Percentiles rank a stretch among this genome's conserved stretches.
Evolutionary conservation across 2,888 invertebrate genomes (phyloP).

Genomic region (Pherbina coryleti): DNA sequence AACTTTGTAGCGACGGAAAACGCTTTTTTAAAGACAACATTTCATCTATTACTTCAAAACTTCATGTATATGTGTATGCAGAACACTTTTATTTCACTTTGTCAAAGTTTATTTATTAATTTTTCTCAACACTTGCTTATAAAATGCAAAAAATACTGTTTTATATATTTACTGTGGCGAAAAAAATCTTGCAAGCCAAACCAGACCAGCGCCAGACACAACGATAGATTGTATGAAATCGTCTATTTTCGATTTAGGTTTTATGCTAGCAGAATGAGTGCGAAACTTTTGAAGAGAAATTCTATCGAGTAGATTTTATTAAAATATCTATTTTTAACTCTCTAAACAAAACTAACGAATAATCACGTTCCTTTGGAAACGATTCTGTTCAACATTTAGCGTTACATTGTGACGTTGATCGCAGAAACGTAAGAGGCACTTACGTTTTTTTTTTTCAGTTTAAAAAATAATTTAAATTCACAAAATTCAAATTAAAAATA

Average conservation of each 20-base stretch:
- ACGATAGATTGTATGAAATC: conserved; percentile 16
- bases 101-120: neutral
- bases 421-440: no score
- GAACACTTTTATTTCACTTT: neutral
- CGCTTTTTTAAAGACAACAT: conserved; percentile 70
- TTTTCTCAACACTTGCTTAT: neutral
- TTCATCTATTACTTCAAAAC: conserved; percentile 21
- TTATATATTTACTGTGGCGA: neutral
- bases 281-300: neutral
- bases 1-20: conserved; percentile 72
- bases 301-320: neutral
- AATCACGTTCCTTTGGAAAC: neutral
- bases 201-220: conserved; percentile 35
- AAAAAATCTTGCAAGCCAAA: conserved; percentile 12
- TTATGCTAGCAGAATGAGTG: conserved; percentile 9
- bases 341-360: conserved; percentile 15
- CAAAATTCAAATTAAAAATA: no score
- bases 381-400: no score
- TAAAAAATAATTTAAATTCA: neutral
- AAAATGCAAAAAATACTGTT: neutral
- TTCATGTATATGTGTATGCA: neutral
- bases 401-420: no score
- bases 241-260: conserved; percentile 18
- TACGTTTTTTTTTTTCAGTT: no score
- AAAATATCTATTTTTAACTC: conserved; percentile 26